These are phyloP conservation scores for Ophioninae sp. DNA, from an alignment of 2,888 invertebrate genomes.

Conservation along the genomic window DNA sequence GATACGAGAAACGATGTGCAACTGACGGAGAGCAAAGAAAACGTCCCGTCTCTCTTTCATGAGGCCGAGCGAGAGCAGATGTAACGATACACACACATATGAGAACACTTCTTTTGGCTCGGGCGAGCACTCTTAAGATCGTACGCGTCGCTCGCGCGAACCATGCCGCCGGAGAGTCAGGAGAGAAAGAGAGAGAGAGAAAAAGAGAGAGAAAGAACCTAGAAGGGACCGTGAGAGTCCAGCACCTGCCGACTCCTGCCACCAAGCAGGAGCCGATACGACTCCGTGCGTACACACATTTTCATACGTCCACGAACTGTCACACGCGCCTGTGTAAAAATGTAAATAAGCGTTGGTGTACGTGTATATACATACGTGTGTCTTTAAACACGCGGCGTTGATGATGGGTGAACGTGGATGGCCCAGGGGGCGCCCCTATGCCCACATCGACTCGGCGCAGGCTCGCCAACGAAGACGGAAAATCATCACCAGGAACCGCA, in stretches of 20 bases:
- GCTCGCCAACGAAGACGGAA: constrained; percentile 62
- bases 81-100: constrained; percentile 57
- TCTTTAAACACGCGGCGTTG: constrained; percentile 36
- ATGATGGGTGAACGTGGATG: constrained; percentile 63
- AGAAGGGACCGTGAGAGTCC: constrained; percentile 70
- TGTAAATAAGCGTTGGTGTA: not conserved
- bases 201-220: not conserved
- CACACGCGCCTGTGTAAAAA: constrained; percentile 3
- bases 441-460: constrained; percentile 69
- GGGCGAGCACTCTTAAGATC: constrained; percentile 43
- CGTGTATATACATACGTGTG: not conserved
- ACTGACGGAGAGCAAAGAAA: constrained; percentile 40
- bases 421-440: constrained; percentile 72
- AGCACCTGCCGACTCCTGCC: constrained; percentile 74
- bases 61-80: constrained; percentile 66
- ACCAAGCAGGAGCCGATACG: constrained; percentile 50
- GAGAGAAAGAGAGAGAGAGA: constrained; percentile 36
- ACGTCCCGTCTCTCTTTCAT: constrained; percentile 55
- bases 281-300: constrained; percentile 2
- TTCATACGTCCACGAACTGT: not conserved
- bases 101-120: constrained; percentile 46
- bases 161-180: constrained; percentile 49
- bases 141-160: constrained; percentile 56
- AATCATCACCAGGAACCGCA: constrained; percentile 58
- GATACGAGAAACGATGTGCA: constrained; percentile 9